A percentile compares a stretch with the other conserved stretches of the same genome.
Evolutionary conservation across 2,888 invertebrate species (phyloP).

Genomic region (Chrysolina oricalcia): DNA sequence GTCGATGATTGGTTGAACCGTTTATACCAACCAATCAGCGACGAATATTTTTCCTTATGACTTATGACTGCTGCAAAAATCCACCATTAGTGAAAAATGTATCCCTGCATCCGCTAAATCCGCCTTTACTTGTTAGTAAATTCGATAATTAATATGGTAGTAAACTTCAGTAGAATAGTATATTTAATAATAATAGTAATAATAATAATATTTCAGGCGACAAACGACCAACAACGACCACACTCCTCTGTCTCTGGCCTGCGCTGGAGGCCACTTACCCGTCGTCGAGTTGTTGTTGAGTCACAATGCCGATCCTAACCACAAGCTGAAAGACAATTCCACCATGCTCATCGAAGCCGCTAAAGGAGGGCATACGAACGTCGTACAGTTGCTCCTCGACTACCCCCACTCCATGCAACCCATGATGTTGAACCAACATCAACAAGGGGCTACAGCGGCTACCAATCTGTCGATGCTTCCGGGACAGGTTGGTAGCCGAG

Average conservation of each 20-base stretch:
- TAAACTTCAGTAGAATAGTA: no score
- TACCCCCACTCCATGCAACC: conserved; percentile 92
- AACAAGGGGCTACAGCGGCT: conserved; percentile 63
- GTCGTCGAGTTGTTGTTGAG: conserved; percentile 94
- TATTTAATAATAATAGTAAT: background rate
- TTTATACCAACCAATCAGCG: no score
- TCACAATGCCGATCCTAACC: conserved; percentile 95
- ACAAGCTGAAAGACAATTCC: conserved; percentile 98
- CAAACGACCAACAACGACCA: conserved; percentile 97
- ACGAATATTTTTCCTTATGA: no score
- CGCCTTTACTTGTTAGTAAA: no score
- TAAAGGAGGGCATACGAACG: conserved; percentile 96
- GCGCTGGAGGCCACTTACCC: conserved; percentile 95
- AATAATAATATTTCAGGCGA: conserved; percentile 65
- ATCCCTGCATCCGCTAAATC: no score
- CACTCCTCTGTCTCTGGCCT: conserved; percentile 96
- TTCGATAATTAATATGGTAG: no score
- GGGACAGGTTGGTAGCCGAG: conserved; percentile 66
- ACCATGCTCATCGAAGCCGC: conserved; percentile 99
- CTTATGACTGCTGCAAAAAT: no score
- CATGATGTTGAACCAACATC: conserved; percentile 76
- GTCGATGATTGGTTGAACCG: no score
- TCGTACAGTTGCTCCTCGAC: conserved; percentile 95
- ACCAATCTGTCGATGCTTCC: conserved; percentile 68
- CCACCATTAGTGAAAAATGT: no score